Evolutionary conservation across 1,140 invertebrate species (phyloP), one percentile per base, ranked within the genome.

Genomic region (Ptiloglossa arizonensis): DNA sequence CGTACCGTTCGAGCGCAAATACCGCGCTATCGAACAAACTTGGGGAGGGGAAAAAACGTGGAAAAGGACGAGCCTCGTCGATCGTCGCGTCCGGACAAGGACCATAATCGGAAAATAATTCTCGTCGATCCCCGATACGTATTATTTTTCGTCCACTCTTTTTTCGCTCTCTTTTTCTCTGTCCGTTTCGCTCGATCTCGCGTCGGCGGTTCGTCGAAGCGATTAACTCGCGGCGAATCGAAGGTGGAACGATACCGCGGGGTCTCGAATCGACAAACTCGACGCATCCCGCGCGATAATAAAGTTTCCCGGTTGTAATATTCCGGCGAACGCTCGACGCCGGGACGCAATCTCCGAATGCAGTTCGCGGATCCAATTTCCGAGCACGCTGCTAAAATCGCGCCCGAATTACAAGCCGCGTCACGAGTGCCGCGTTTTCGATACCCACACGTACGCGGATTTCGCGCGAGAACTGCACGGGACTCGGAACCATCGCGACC

Each of bases 351-450:
- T 77, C 68, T 77, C 46, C 24, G 71, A 77, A 77, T 77, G 56
- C 75, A 70, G 57, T 54, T 38, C 75, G 67, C 75, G 46, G 22
- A 77, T 77, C 75, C 75, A 77, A 77, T 77, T 77, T 77, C 75
- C 75, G 75, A 54, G 67, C 46, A 46, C 56, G 27, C 15, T 38
- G 57, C 75, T 62, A 71, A 77, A 77, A 77, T 77, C 57, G 68
- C 57, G 29, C 9, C 41, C 13, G 75, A 71, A 71, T 77, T 50
- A 46, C 59, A 22, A 15, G 67, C 67, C 8, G 11, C 3, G 17
- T 32, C 5, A 2, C 11, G 17, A 17, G 44, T 24, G 22, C 50
- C 22, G 50, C 50, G 11, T 27, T 17, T n/a, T 35, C 29, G 13
- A 5, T 13, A 24, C 17, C 54, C 15, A 57, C 19, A 32, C 19